A percentile compares a stretch with the other conserved stretches of the same genome.
Evolutionary conservation across 2,113 vertebrate species (phyloP).

Genomic region (Glaucidium brasilianum): DNA sequence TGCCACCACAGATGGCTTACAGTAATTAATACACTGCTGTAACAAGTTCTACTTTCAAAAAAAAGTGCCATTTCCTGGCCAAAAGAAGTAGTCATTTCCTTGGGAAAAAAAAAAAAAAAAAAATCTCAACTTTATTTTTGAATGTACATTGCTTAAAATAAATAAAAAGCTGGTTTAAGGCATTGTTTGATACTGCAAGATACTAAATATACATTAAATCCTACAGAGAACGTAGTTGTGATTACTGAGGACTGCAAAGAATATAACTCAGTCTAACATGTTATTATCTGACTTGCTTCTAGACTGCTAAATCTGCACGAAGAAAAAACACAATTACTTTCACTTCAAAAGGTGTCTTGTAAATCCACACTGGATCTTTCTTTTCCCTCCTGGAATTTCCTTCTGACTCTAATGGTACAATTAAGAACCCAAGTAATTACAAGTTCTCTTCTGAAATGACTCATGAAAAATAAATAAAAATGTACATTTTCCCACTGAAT

Average conservation of each 20-base stretch:
- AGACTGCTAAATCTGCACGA: background rate
- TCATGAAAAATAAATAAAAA: slow-evolving; percentile 6
- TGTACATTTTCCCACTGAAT: background rate
- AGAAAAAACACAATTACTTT: background rate
- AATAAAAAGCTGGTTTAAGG: background rate
- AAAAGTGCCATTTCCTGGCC: background rate
- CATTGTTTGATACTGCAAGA: background rate
- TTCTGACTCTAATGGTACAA: background rate
- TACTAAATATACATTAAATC: background rate
- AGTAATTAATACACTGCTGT: background rate
- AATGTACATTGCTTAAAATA: background rate
- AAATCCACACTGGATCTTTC: background rate
- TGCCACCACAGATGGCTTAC: background rate
- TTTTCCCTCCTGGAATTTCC: background rate
- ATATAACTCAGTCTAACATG: background rate
- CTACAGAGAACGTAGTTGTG: background rate
- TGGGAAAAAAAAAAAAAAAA: background rate
- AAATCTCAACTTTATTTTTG: background rate
- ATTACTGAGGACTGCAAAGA: background rate
- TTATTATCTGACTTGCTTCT: background rate
- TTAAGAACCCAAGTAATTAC: background rate
- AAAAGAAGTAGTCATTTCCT: no score
- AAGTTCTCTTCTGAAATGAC: background rate
- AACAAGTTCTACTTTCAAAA: background rate
- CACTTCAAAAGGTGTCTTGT: background rate